Percentiles rank a stretch among this genome's conserved stretches.
phyloP scores from a whole-genome alignment of 2,888 invertebrate species.

The Limnephilus lunatus region DNA sequence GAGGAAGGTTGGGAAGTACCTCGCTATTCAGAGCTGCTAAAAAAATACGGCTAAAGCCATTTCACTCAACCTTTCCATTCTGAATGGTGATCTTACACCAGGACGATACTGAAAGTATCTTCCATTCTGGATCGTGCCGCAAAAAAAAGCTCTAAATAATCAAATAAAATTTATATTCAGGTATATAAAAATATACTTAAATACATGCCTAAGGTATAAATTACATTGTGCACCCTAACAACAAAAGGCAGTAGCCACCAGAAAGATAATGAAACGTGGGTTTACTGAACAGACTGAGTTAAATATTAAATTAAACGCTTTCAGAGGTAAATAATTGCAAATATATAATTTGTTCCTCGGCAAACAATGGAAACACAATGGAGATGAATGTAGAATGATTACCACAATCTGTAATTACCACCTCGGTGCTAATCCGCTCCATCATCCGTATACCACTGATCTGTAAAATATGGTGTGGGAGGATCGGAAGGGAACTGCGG shows the following conservation, averaged over 20 bases:
- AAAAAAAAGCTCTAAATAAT: no score
- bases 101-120: no score
- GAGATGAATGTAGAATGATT: slow-evolving; percentile 48
- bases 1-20: no score
- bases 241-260: neutral
- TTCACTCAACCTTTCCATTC: no score
- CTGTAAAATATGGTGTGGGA: slow-evolving; percentile 23
- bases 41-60: no score
- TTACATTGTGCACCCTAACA: neutral
- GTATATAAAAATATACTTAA: no score
- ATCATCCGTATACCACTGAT: neutral
- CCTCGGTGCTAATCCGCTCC: slow-evolving; percentile 22
- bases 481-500: neutral
- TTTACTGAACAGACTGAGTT: neutral
- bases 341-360: neutral
- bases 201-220: neutral
- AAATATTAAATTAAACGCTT: neutral
- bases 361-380: slow-evolving; percentile 36
- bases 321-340: neutral
- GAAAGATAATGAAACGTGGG: neutral
- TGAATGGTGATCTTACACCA: no score
- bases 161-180: no score
- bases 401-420: slow-evolving; percentile 49
- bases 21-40: no score
- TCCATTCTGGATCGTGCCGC: no score